Evolutionary conservation across 1,140 invertebrate genomes (phyloP).

Genomic region (Ceratina calcarata): DNA sequence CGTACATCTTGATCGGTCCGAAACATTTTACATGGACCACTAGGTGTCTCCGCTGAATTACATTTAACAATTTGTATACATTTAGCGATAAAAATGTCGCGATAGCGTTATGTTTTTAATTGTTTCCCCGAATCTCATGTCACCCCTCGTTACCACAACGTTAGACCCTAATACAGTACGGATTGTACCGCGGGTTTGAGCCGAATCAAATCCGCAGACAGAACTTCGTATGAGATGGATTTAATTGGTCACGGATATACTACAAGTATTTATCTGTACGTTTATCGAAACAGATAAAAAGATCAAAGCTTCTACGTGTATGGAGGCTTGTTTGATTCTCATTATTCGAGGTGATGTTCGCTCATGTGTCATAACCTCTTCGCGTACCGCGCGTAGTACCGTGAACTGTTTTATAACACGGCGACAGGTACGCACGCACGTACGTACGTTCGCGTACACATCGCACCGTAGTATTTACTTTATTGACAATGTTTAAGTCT

Average conservation of each 20-base stretch:
- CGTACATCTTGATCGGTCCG: slow-evolving; percentile 25
- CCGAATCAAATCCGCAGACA: no score
- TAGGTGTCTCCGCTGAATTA: slow-evolving; percentile 41
- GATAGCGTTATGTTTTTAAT: background rate
- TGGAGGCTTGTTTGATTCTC: background rate
- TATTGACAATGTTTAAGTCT: background rate
- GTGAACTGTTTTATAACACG: slow-evolving; percentile 16
- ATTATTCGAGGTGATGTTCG: background rate
- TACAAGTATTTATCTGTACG: no score
- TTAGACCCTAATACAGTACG: no score
- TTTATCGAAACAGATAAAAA: no score
- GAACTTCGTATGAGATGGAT: no score
- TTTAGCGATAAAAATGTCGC: background rate
- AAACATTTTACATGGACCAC: slow-evolving; percentile 30
- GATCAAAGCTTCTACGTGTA: no score
- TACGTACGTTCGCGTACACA: background rate
- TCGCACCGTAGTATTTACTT: background rate
- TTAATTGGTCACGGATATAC: no score
- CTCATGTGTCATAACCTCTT: slow-evolving; percentile 58
- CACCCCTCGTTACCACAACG: no score
- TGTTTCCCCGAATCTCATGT: background rate
- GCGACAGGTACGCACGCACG: background rate
- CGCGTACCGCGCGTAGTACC: background rate
- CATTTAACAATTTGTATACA: slow-evolving; percentile 7
- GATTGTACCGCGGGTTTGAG: no score